phyloP scores from a whole-genome alignment of 2,797 vertebrate species.

The Hydrolagus colliei region DNA sequence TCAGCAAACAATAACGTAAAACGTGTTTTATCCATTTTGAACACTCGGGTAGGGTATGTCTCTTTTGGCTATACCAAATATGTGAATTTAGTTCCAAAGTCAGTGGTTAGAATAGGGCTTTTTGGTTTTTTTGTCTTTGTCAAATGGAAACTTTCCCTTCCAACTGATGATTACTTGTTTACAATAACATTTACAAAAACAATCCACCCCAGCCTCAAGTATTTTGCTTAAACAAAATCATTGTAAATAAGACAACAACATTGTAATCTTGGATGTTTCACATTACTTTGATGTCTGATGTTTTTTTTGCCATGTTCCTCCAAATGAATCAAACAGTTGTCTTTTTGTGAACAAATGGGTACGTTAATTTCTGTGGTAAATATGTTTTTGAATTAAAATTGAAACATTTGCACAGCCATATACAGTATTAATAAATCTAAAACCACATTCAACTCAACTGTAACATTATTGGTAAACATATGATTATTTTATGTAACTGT shows the following conservation, averaged over 20 bases:
- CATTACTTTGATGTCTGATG: no score
- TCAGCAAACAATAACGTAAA: no score
- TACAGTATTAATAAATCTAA: conserved; percentile 12
- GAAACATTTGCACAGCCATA: conserved; percentile 15
- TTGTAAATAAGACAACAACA: background rate
- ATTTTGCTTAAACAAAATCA: background rate
- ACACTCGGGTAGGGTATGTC: no score
- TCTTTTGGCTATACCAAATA: no score
- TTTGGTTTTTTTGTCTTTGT: background rate
- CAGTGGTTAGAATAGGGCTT: no score
- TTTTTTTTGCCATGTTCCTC: background rate
- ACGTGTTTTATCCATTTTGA: no score
- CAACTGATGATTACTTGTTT: background rate
- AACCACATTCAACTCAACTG: conserved; percentile 24
- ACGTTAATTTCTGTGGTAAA: conserved; percentile 18
- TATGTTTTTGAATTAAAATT: conserved; percentile 17
- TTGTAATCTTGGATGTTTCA: background rate
- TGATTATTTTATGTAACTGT: conserved; percentile 21
- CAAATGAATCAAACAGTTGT: background rate
- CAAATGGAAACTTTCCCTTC: background rate
- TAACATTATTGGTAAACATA: conserved; percentile 21
- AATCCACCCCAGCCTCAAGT: background rate
- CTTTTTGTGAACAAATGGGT: conserved; percentile 5
- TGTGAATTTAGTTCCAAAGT: no score
- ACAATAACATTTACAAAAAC: background rate